Evolutionary conservation across 1,140 invertebrate genomes (phyloP).

Genomic region (Venturia canescens): DNA sequence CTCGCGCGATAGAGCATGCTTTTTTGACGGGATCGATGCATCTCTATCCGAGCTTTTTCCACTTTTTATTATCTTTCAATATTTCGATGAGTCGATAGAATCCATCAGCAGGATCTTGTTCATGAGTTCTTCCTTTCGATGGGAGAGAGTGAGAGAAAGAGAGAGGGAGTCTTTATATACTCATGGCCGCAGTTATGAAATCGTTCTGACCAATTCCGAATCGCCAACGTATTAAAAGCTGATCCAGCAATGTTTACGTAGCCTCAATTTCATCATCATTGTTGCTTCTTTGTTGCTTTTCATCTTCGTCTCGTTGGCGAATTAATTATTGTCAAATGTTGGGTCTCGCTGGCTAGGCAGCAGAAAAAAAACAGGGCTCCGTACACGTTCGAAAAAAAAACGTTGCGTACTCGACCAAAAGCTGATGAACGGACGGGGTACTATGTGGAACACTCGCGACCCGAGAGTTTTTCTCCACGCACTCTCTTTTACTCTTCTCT

Average conservation of each 20-base stretch:
- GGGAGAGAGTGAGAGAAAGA: too few species aligned
- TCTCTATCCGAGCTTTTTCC: background rate
- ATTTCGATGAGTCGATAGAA: background rate
- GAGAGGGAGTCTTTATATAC: too few species aligned
- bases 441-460: constrained; percentile 1
- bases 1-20: constrained; percentile 56
- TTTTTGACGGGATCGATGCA: constrained; percentile 62
- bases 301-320: background rate
- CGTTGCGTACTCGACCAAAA: background rate
- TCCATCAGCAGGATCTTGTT: background rate
- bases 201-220: too few species aligned
- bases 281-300: too few species aligned
- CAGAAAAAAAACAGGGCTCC: too few species aligned
- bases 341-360: too few species aligned
- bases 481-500: too few species aligned
- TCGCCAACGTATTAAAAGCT: too few species aligned
- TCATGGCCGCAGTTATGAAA: too few species aligned
- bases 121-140: too few species aligned
- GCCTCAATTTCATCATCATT: too few species aligned
- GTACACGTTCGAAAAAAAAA: constrained; percentile 15
- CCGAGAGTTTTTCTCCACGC: constrained; percentile 1
- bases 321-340: constrained; percentile 8
- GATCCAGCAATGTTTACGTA: too few species aligned
- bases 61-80: constrained; percentile 9
- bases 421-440: background rate